A percentile compares a stretch with the other conserved stretches of the same genome.
Conservation (phyloP, 2,113 vertebrate genomes). For the Trogon melanurus region DNA sequence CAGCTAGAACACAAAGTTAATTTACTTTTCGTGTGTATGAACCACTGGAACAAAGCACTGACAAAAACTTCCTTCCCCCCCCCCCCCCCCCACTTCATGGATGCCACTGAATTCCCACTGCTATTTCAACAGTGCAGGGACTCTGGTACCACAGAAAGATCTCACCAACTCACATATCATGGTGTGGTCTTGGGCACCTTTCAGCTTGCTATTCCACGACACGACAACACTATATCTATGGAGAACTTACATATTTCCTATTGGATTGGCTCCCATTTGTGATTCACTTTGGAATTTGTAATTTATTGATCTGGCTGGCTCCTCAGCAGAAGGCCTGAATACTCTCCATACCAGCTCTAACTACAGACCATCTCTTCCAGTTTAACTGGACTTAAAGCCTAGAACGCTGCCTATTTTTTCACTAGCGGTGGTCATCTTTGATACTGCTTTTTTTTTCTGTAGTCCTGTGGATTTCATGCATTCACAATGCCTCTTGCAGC, state of each 20-base stretch:
- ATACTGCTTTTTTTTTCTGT: not conserved
- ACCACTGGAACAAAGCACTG: not conserved
- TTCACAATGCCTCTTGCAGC: not conserved
- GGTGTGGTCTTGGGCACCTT: not conserved
- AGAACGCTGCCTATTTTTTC: not conserved
- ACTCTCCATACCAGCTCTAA: not conserved
- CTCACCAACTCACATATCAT: not conserved
- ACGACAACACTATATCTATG: not conserved
- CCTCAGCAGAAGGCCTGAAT: not conserved
- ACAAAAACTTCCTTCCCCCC: not conserved
- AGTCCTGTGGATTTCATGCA: not conserved
- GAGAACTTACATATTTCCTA: not conserved
- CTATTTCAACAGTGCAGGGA: not conserved
- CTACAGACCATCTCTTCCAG: not conserved
- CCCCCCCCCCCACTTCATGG: not conserved
- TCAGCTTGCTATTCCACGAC: not conserved
- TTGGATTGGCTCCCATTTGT: not conserved
- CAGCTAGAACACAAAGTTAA: slow-evolving; percentile 75
- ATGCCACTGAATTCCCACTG: not conserved
- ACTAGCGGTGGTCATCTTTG: not conserved
- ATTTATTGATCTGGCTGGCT: not conserved
- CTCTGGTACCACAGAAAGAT: not conserved
- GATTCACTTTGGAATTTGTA: not conserved
- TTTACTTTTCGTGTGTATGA: not conserved
- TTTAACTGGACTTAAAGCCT: not conserved